phyloP scores from a whole-genome alignment of 2,797 vertebrate species.

The Erpetoichthys calabaricus region DNA sequence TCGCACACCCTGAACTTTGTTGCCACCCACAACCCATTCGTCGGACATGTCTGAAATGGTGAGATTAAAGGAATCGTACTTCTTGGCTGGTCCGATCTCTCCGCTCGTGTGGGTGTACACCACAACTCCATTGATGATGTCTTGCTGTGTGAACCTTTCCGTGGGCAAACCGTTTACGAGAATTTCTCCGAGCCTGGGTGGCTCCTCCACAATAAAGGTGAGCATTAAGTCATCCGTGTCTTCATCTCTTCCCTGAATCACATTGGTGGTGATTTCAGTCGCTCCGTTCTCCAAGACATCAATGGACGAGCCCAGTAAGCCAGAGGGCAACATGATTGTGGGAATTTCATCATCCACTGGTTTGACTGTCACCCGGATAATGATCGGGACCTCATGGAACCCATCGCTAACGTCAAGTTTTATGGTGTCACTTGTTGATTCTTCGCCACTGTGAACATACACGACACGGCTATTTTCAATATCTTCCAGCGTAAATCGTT shows the following conservation, averaged over 20 bases:
- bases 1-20: slow-evolving; percentile 55
- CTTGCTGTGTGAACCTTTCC: slow-evolving; percentile 66
- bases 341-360: slow-evolving; percentile 56
- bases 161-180: slow-evolving; percentile 48
- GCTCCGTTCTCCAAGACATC: slow-evolving; percentile 67
- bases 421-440: slow-evolving; percentile 52
- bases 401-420: slow-evolving; percentile 64
- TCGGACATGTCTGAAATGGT: slow-evolving; percentile 61
- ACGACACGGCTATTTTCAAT: slow-evolving; percentile 47
- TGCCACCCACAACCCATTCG: slow-evolving; percentile 59
- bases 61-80: slow-evolving; percentile 65
- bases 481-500: slow-evolving; percentile 62
- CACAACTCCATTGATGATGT: slow-evolving; percentile 62
- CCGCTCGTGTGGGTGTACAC: slow-evolving; percentile 64
- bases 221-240: slow-evolving; percentile 60
- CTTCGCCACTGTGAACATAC: slow-evolving; percentile 57
- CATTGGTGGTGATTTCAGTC: slow-evolving; percentile 58
- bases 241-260: slow-evolving; percentile 62
- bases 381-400: slow-evolving; percentile 60
- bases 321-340: slow-evolving; percentile 48
- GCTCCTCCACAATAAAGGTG: slow-evolving; percentile 68
- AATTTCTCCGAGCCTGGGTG: slow-evolving; percentile 59
- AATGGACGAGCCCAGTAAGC: slow-evolving; percentile 48
- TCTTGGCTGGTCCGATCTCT: slow-evolving; percentile 62
- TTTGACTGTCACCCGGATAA: slow-evolving; percentile 51